Evolutionary conservation across 2,797 vertebrate genomes (phyloP), one percentile per base, ranked within the genome.

Genomic region (Enteromius mattozi): DNA sequence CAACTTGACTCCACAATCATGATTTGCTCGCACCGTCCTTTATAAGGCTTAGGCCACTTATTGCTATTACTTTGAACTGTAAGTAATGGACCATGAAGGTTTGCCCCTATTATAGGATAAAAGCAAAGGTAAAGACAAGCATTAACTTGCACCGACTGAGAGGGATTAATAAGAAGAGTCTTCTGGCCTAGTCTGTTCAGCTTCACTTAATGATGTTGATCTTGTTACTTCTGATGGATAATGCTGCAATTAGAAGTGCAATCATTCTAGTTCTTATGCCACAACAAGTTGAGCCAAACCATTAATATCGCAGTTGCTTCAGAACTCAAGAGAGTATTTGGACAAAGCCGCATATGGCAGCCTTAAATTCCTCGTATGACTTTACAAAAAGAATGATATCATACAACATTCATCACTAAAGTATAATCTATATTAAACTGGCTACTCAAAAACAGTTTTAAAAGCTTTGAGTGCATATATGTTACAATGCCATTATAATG

Each of bases 171-270:
- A 37, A 51, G 37, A 84, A 79, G n/a, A 80, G 27, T 63, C 37
- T 63, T 33, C 19, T 35, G 7, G 37, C 75, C 35, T 35, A 40
- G 56, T 65, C 76, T 80, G 74, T 63, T 77, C 30, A 83, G 56
- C 30, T 66, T 80, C 69, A 68, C 59, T 54, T 65, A 66, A 81
- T 66, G 74, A 59, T 78, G 75, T 80, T 80, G 68, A 42, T 80
- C 61, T 85, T 65, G 77, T 80, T 80, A 63, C 40, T 37, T 37
- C 30, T 80, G 51, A 85, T 81, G 68, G 47, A 76, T 85, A 47
- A 76, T 75, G 24, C 59, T 76, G 56, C 8, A 49, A 75, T 82
- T 65, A 76, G 42, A 82, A 51, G 16, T 63, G 45, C 14, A 51
- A 74, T 76, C 33, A 76, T 37, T 81, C 33, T 51, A 76, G 30